Conservation (phyloP, 2,113 vertebrate species). For the Ailuropoda melanoleuca region DNA sequence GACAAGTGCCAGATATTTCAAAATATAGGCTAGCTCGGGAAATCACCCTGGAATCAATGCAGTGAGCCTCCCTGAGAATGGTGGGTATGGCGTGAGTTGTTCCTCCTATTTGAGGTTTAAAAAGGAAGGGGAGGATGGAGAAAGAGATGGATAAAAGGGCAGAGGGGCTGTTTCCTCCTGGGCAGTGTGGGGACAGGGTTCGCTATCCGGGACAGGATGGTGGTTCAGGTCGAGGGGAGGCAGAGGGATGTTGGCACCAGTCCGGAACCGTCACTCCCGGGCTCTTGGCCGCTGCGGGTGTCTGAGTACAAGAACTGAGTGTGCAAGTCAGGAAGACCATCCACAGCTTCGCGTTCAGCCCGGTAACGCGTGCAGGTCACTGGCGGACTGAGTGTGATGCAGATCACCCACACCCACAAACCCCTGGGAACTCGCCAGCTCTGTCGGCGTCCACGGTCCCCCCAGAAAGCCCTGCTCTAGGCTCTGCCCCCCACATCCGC, state of each 20-base stretch:
- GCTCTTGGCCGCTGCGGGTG: background rate
- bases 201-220: background rate
- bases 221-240: background rate
- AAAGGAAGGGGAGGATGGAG: background rate
- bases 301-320: background rate
- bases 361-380: accelerated
- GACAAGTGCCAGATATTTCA: background rate
- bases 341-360: background rate
- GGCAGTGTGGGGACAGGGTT: background rate
- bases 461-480: background rate
- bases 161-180: background rate
- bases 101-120: background rate
- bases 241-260: background rate
- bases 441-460: accelerated
- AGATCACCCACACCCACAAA: background rate
- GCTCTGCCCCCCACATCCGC: background rate
- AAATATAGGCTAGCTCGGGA: background rate
- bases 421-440: background rate
- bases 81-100: background rate
- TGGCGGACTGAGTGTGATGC: background rate
- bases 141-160: background rate
- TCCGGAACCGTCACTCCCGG: background rate
- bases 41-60: background rate
- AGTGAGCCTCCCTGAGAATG: background rate
- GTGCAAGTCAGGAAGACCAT: background rate